Conservation (phyloP, 2,888 invertebrate genomes). For the Tipula unca region DNA sequence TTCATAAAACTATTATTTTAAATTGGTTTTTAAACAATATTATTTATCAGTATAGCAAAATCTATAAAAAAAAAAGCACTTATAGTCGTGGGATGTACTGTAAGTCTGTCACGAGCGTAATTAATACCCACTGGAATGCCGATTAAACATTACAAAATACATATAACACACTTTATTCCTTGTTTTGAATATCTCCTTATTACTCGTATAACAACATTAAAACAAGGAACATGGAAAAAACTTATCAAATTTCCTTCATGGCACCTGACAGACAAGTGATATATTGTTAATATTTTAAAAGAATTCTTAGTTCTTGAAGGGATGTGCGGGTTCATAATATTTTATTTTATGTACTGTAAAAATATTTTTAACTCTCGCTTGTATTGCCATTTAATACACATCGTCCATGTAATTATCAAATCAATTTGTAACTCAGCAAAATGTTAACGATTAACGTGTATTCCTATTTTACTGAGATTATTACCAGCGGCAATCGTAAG, state of each 20-base stretch:
- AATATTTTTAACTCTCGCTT: neutral
- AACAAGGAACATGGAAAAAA: neutral
- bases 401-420: neutral
- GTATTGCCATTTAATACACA: neutral
- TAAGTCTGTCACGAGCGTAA: too few relatives aligned
- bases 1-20: too few relatives aligned
- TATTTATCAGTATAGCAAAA: too few relatives aligned
- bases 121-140: too few relatives aligned
- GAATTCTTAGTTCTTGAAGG: neutral
- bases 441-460: too few relatives aligned
- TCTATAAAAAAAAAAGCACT: too few relatives aligned
- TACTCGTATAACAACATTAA: neutral
- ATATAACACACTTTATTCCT: neutral
- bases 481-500: too few relatives aligned
- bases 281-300: neutral
- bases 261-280: neutral
- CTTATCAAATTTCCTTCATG: neutral
- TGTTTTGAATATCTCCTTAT: too few relatives aligned
- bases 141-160: neutral
- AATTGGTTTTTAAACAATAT: too few relatives aligned
- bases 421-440: too few relatives aligned
- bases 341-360: neutral
- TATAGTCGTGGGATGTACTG: too few relatives aligned
- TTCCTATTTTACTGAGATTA: too few relatives aligned
- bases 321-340: neutral